These are phyloP conservation scores for Oreochromis aureus DNA, from an alignment of 2,113 vertebrate genomes.

Conservation along the genomic window DNA sequence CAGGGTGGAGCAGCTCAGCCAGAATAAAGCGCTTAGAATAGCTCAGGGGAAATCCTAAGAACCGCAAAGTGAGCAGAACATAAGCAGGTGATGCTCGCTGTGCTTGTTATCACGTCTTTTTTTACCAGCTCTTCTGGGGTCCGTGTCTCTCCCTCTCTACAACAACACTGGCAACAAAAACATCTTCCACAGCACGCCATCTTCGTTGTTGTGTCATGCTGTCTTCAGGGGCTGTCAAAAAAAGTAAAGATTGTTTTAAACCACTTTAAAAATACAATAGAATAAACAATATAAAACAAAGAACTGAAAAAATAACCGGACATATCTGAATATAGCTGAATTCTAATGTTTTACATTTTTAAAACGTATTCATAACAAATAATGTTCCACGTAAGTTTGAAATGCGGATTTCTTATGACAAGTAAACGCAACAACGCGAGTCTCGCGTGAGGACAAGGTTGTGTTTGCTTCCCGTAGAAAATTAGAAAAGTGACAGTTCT, in stretches of 20 bases:
- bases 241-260: not conserved
- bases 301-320: not conserved
- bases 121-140: constrained; percentile 65
- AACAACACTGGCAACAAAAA: constrained; percentile 59
- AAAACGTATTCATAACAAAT: not conserved
- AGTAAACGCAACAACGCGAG: not conserved
- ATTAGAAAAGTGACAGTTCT: not conserved
- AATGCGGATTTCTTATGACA: not conserved
- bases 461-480: not conserved
- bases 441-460: not conserved
- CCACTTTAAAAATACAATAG: not conserved
- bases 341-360: not conserved
- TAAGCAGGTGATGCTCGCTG: not conserved
- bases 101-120: accelerated
- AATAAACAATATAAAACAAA: not conserved
- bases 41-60: too few relatives aligned
- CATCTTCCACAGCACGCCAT: constrained; percentile 63
- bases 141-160: constrained; percentile 46
- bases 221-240: not conserved
- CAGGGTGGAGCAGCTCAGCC: not conserved
- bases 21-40: not conserved
- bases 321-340: not conserved
- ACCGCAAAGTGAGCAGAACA: not conserved
- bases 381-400: not conserved
- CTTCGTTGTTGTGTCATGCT: constrained; percentile 45